Evolutionary conservation across 2,797 vertebrate species (phyloP).

Genomic region (Cygnus olor): DNA sequence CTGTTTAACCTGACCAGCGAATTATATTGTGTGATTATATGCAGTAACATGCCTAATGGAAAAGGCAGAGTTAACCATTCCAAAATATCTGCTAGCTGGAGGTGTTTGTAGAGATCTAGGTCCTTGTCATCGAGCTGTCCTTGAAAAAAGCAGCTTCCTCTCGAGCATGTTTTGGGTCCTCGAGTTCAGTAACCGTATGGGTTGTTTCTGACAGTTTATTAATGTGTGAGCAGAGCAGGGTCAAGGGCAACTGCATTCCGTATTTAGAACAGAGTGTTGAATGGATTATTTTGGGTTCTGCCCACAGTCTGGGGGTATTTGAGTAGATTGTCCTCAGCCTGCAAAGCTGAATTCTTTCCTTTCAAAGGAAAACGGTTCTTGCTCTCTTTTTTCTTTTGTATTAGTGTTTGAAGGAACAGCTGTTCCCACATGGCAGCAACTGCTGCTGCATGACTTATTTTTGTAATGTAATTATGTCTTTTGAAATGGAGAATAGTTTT

Average conservation of each 20-base stretch:
- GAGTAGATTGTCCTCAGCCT: background rate
- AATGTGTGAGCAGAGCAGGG: background rate
- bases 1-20: background rate
- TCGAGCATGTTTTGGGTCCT: background rate
- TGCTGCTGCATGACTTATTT: background rate
- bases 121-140: background rate
- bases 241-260: background rate
- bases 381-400: background rate
- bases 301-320: background rate
- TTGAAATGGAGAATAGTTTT: background rate
- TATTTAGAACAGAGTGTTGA: background rate
- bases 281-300: constrained; percentile 26
- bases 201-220: constrained; percentile 1
- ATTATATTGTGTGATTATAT: background rate
- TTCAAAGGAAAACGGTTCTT: background rate
- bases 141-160: background rate
- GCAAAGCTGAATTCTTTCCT: background rate
- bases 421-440: background rate
- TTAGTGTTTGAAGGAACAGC: background rate
- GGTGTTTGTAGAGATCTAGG: background rate
- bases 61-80: background rate
- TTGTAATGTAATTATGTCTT: constrained; percentile 18
- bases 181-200: background rate
- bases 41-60: background rate
- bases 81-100: background rate